These are phyloP conservation scores for Bedellia somnulentella DNA, from an alignment of 2,888 invertebrate genomes.

Conservation along the genomic window DNA sequence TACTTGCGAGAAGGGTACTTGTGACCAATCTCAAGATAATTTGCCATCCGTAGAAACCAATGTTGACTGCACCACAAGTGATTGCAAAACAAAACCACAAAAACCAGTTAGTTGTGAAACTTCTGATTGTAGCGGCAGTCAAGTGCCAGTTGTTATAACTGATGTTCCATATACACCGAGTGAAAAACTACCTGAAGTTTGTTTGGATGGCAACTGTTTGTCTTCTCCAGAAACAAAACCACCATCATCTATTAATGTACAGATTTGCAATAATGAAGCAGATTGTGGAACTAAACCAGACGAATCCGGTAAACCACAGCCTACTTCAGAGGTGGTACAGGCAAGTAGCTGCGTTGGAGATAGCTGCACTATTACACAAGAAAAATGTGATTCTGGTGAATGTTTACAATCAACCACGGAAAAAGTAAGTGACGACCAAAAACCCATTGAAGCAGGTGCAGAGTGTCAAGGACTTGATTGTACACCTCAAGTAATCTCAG, in stretches of 20 bases:
- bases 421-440: no score
- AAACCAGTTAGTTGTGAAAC: slow-evolving; percentile 16
- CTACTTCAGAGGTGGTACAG: no score
- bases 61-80: slow-evolving; percentile 16
- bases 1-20: slow-evolving; percentile 32
- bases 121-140: slow-evolving; percentile 15
- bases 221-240: slow-evolving; percentile 11
- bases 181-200: slow-evolving; percentile 12
- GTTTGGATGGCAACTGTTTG: slow-evolving; percentile 11
- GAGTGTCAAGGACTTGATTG: no score
- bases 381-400: no score
- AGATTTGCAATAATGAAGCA: slow-evolving; percentile 12
- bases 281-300: slow-evolving; percentile 10
- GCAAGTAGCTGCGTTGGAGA: no score
- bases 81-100: slow-evolving; percentile 15
- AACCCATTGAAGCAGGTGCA: no score
- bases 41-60: slow-evolving; percentile 16
- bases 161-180: no score
- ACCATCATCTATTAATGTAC: no score
- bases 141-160: slow-evolving; percentile 10
- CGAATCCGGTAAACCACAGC: slow-evolving; percentile 12
- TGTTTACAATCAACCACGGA: no score
- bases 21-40: slow-evolving; percentile 20
- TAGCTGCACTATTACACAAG: no score
- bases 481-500: no score